Conservation (phyloP, 2,113 vertebrate genomes). For the Bombycilla garrulus region DNA sequence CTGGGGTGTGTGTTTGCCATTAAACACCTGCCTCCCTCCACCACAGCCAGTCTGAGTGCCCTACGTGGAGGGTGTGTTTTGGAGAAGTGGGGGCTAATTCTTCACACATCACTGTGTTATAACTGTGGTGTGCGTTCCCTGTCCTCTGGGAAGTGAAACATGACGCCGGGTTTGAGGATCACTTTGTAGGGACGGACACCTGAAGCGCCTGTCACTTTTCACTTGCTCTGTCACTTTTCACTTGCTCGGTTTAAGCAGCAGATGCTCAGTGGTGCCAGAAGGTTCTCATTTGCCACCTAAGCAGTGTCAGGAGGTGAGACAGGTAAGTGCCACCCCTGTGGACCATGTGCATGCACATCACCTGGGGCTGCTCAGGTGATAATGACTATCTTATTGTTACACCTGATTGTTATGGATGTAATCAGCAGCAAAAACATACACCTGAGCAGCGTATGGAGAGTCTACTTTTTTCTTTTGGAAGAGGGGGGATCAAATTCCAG, state of each 20-base stretch:
- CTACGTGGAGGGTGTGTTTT: not conserved
- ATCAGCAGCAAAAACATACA: not conserved
- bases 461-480: not conserved
- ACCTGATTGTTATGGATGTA: too few relatives aligned
- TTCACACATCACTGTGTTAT: not conserved
- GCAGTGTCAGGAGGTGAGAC: not conserved
- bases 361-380: not conserved
- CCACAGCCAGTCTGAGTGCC: not conserved
- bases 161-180: rapidly evolving
- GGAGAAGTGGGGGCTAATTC: not conserved
- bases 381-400: not conserved
- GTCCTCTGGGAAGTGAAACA: not conserved
- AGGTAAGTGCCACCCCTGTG: not conserved
- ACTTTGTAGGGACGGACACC: not conserved
- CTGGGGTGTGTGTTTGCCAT: not conserved
- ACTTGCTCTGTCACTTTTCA: not conserved
- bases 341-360: not conserved
- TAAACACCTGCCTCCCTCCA: not conserved
- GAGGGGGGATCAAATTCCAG: not conserved
- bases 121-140: not conserved
- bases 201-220: not conserved
- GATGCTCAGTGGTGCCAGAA: not conserved
- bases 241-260: not conserved
- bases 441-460: not conserved
- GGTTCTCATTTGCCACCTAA: not conserved